Evolutionary conservation across 1,140 invertebrate genomes (phyloP).

Genomic region (Drosophila chauvacae): DNA sequence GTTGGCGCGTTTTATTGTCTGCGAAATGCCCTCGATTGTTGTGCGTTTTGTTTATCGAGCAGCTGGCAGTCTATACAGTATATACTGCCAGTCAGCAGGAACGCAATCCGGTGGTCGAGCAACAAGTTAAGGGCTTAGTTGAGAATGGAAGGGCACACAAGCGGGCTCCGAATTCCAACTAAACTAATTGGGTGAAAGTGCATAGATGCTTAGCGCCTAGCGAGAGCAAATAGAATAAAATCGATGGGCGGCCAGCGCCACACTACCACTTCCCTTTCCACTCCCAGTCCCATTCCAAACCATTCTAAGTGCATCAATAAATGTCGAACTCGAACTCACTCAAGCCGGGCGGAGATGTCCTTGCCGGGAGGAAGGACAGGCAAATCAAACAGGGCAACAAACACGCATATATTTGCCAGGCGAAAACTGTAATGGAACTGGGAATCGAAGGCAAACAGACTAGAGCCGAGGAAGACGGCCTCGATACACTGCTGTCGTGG

Average conservation of each 20-base stretch:
- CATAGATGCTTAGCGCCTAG: slow-evolving; percentile 15
- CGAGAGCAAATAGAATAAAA: slow-evolving; percentile 62
- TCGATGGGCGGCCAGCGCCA: slow-evolving; percentile 45
- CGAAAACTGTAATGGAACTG: slow-evolving; percentile 46
- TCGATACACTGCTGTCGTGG: not conserved
- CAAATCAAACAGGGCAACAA: slow-evolving; percentile 74
- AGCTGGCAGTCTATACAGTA: slow-evolving; percentile 10
- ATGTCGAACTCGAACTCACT: slow-evolving; percentile 54
- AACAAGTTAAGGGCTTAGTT: slow-evolving; percentile 43
- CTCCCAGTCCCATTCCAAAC: not conserved
- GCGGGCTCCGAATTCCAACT: slow-evolving; percentile 52
- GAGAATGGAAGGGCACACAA: slow-evolving; percentile 3
- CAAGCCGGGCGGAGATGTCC: slow-evolving; percentile 23
- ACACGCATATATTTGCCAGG: slow-evolving; percentile 60
- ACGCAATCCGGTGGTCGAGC: slow-evolving; percentile 12
- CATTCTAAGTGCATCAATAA: slow-evolving; percentile 74
- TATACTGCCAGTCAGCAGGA: slow-evolving; percentile 51
- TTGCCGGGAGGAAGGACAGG: slow-evolving; percentile 24
- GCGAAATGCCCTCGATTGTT: slow-evolving; percentile 55
- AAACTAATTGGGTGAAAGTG: slow-evolving; percentile 71
- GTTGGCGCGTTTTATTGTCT: slow-evolving; percentile 68
- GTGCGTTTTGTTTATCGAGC: slow-evolving; percentile 59
- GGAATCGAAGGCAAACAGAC: slow-evolving; percentile 61
- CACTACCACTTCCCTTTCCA: not conserved
- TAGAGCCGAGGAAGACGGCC: slow-evolving; percentile 16